Conservation (phyloP, 2,888 invertebrate species). For the Agapostemon virescens region DNA sequence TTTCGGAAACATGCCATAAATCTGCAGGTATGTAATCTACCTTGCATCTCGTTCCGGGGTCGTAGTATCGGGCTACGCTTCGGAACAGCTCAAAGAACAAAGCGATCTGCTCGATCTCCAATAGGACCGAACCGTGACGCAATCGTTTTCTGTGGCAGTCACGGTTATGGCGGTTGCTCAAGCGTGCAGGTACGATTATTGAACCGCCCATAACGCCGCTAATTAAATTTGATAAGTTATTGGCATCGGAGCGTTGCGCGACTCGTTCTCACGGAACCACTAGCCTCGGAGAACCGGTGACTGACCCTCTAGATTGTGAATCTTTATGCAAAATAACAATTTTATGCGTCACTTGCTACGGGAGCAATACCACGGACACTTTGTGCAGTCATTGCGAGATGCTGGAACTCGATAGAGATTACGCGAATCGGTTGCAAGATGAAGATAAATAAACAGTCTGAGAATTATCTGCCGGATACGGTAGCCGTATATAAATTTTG, state of each 20-base stretch:
- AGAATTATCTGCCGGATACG: background rate
- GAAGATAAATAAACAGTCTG: background rate
- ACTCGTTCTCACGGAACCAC: background rate
- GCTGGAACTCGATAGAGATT: background rate
- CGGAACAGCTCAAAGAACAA: conserved; percentile 1
- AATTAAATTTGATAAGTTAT: conserved; percentile 47
- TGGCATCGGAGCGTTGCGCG: conserved; percentile 18
- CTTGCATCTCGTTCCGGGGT: background rate
- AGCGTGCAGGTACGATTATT: conserved; percentile 29
- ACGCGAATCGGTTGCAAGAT: background rate
- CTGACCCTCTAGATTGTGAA: background rate
- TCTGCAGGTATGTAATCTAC: background rate
- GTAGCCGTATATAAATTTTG: too few species aligned
- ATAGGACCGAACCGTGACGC: conserved; percentile 6
- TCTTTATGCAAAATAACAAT: background rate
- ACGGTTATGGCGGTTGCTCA: conserved; percentile 28
- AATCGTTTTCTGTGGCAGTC: conserved; percentile 17
- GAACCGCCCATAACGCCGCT: conserved; percentile 37
- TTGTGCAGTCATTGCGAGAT: background rate
- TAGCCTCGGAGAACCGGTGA: background rate
- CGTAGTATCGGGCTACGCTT: conserved; percentile 4
- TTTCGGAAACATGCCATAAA: background rate
- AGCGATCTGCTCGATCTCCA: conserved; percentile 7
- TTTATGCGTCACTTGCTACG: background rate
- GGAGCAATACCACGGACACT: background rate